Conservation (phyloP, 2,113 vertebrate species). For the Actinemys pallida region DNA sequence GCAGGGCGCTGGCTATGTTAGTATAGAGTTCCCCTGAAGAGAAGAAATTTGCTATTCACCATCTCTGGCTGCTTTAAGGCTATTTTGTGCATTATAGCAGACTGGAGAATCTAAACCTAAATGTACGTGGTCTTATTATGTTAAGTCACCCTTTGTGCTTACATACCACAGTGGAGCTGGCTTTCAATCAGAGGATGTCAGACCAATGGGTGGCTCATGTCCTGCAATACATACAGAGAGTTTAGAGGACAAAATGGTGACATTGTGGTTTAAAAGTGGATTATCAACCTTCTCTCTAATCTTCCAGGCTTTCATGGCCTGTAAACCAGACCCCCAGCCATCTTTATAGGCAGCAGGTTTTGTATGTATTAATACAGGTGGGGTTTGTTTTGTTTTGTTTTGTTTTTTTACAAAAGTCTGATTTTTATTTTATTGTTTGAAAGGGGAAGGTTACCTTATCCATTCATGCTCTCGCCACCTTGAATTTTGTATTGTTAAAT, state of each 20-base stretch:
- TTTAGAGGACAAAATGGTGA: background rate
- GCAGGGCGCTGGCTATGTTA: rapidly evolving
- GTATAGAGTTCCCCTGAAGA: background rate
- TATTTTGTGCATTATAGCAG: background rate
- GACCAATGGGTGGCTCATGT: background rate
- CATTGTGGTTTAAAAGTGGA: background rate
- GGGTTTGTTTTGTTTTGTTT: too few species aligned
- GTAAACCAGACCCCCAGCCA: background rate
- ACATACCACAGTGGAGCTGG: background rate
- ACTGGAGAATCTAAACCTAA: background rate
- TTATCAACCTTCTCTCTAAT: background rate
- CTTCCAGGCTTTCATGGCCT: background rate
- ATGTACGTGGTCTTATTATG: background rate
- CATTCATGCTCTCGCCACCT: background rate
- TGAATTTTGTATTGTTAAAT: background rate
- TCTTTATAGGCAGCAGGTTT: background rate
- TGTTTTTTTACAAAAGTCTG: background rate
- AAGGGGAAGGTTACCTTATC: background rate
- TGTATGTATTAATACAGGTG: background rate
- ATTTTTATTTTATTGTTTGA: background rate
- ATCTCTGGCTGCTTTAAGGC: background rate
- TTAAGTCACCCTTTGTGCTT: background rate
- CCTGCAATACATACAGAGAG: background rate
- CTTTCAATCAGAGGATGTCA: background rate
- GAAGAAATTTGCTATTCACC: background rate